Conservation (phyloP, 2,888 invertebrate genomes). For the Callyntrura guangdongensis region DNA sequence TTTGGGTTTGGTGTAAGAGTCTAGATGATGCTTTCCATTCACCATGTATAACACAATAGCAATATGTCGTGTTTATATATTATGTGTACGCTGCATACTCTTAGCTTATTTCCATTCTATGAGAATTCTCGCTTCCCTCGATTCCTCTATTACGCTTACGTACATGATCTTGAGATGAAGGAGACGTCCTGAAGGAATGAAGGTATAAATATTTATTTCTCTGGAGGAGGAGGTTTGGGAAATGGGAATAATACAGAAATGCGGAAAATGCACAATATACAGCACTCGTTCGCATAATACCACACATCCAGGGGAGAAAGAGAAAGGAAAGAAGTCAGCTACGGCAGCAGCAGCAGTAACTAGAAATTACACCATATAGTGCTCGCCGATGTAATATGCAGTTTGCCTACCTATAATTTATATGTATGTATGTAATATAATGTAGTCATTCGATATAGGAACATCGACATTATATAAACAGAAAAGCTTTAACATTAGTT, state of each 20-base stretch:
- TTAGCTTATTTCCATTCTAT: constrained; percentile 24
- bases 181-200: constrained; percentile 76
- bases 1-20: not conserved
- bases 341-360: constrained; percentile 48
- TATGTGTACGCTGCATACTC: not conserved
- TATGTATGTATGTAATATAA: too few relatives aligned
- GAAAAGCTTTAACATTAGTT: too few relatives aligned
- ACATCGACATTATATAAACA: too few relatives aligned
- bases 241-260: constrained; percentile 78
- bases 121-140: constrained; percentile 52
- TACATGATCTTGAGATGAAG: constrained; percentile 76
- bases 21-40: not conserved
- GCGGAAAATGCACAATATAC: constrained; percentile 66
- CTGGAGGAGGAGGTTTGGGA: constrained; percentile 77
- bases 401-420: constrained; percentile 8
- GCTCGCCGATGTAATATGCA: constrained; percentile 29
- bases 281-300: constrained; percentile 63
- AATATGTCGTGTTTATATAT: not conserved
- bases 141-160: constrained; percentile 62
- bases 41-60: too few relatives aligned
- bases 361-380: constrained; percentile 56
- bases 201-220: constrained; percentile 79
- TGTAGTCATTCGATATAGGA: too few relatives aligned
- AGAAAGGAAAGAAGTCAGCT: constrained; percentile 68
- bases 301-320: constrained; percentile 69